phyloP scores from a whole-genome alignment of 2,113 vertebrate genomes.

The Scomber scombrus region DNA sequence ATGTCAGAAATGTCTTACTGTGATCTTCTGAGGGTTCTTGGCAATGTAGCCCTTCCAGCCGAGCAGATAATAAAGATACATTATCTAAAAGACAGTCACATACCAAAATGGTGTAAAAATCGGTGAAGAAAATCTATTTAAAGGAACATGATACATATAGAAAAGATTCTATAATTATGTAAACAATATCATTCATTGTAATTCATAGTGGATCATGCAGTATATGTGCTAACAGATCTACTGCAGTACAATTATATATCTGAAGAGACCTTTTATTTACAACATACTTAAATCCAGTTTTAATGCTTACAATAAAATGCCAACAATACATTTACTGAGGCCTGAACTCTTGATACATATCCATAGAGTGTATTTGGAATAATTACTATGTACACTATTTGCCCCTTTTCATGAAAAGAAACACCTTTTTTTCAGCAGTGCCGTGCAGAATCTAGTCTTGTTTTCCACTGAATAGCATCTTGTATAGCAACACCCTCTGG shows the following conservation, averaged over 20 bases:
- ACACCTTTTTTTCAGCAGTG: not conserved
- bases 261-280: not conserved
- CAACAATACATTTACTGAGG: too few species aligned
- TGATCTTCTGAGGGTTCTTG: constrained; percentile 84
- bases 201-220: too few species aligned
- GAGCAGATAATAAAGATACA: constrained; percentile 89
- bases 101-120: constrained; percentile 9
- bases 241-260: not conserved
- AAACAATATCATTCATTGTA: not conserved
- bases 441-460: not conserved
- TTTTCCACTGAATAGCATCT: not conserved
- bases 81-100: constrained; percentile 79
- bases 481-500: not conserved
- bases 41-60: constrained; percentile 86
- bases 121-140: not conserved
- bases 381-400: too few species aligned
- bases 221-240: not conserved
- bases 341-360: too few species aligned
- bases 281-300: too few species aligned
- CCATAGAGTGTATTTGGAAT: too few species aligned
- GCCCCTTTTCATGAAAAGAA: not conserved
- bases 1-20: constrained; percentile 52
- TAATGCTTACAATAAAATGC: too few species aligned
- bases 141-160: not conserved
- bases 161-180: not conserved